phyloP scores from a whole-genome alignment of 2,797 vertebrate genomes.

The Rhinatrema bivittatum region DNA sequence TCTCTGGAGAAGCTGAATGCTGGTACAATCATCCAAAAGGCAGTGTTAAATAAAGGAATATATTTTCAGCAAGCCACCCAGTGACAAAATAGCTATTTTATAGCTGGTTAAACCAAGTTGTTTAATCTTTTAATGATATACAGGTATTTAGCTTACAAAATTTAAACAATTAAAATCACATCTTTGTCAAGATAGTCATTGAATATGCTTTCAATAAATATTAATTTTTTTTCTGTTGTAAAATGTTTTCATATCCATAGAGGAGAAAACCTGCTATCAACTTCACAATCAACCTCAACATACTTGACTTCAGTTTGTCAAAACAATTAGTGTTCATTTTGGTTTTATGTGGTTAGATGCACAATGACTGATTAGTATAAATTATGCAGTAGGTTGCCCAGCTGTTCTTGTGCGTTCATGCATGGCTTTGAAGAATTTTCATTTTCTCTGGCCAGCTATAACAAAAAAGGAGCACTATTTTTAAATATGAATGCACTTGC shows the following conservation, averaged over 20 bases:
- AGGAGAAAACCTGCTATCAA: conserved; percentile 19
- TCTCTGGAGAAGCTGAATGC: no score
- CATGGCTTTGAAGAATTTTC: conserved; percentile 69
- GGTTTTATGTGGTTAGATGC: conserved; percentile 66
- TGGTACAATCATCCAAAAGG: no score
- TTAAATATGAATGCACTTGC: conserved; percentile 26
- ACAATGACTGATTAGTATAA: conserved; percentile 76
- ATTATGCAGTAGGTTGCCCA: conserved; percentile 89
- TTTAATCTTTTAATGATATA: no score
- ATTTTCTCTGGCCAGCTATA: conserved; percentile 42
- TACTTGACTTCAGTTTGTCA: conserved; percentile 66
- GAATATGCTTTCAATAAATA: no score
- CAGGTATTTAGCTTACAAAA: no score
- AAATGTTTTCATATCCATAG: conserved; percentile 1
- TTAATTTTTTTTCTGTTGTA: no score
- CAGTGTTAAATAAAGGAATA: no score
- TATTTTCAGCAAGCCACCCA: no score
- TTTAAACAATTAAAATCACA: no score
- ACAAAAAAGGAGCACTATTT: conserved; percentile 17
- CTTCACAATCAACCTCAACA: conserved; percentile 42
- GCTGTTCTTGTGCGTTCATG: conserved; percentile 86
- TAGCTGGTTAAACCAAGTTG: no score
- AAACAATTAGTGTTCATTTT: conserved; percentile 78
- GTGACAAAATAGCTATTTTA: no score
- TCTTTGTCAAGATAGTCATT: no score